Base-by-base conservation (phyloP, 2,113 vertebrate genomes). In the Typhlomys cinereus region DNA sequence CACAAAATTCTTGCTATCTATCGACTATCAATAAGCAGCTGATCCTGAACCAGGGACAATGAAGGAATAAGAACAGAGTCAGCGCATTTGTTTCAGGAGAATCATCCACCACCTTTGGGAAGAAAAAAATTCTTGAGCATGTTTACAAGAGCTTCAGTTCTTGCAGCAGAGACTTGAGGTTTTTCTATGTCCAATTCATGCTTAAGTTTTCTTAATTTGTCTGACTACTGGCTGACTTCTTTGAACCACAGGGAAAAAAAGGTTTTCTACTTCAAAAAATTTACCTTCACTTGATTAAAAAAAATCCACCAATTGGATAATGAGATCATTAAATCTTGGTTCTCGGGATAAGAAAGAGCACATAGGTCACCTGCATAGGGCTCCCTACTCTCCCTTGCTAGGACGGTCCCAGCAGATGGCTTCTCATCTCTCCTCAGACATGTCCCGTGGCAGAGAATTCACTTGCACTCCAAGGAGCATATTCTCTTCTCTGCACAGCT, bases 281-380 rank as follows among this genome's bases (percentile, higher is more conserved):
- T 78, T 92, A 54, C 54, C 93, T 95, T 84, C 13, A 73, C 41
- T 94, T 88, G 21, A 66, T 52, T 88, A 48, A 88, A 8, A 91
- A 78, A 92, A 96, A 91, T 81, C 46, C 25, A 85, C 5, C 7
- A 50, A 36, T 69, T n/a, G 39, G 85, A 34, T 62, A 14, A 84
- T 7, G 75, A 39, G 15, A 59, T 79, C 66, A 80, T 44, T 62
- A 64, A 88, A 57, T 76, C 48, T 81, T 62, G 27, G 21, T 74
- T 87, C 48, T 89, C 36, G 59, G 27, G 14, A 0, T 87, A 69
- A 57, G 61, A 91, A 94, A 86, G 64, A 89, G 54, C 13, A 73
- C n/a, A 41, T 84, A 84, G 44, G 36, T 64, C 31, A 13, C 29
- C 41, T 78, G 46, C 25, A 79, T 59, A 64, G 61, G 15, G 27